phyloP scores from a whole-genome alignment of 2,797 vertebrate species.

The Aplochiton taeniatus region DNA sequence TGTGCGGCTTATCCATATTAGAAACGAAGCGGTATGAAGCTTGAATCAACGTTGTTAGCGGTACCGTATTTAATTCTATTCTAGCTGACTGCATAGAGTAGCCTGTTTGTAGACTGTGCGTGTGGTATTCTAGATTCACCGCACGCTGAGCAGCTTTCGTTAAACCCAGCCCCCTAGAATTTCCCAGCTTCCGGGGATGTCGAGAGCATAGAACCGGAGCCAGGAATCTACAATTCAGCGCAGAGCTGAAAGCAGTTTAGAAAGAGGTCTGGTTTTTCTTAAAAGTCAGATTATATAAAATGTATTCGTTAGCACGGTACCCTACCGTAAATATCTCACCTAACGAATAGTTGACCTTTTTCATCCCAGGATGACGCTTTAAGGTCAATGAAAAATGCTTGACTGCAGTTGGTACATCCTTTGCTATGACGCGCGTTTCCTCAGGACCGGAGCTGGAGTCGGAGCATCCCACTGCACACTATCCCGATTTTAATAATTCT shows the following conservation, averaged over 20 bases:
- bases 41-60: conserved; percentile 8
- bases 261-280: not conserved
- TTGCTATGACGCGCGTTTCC: conserved; percentile 25
- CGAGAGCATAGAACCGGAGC: not conserved
- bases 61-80: conserved; percentile 14
- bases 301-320: too few species aligned
- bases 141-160: conserved; percentile 40
- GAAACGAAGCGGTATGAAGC: not conserved
- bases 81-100: not conserved
- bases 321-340: too few species aligned
- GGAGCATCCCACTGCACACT: conserved; percentile 28
- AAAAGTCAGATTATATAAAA: not conserved
- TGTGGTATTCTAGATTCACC: conserved; percentile 24
- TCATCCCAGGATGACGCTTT: conserved; percentile 48
- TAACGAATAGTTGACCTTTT: conserved; percentile 8
- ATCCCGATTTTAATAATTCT: too few species aligned
- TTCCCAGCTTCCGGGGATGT: conserved; percentile 60
- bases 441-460: conserved; percentile 57
- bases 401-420: conserved; percentile 34
- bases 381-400: conserved; percentile 51
- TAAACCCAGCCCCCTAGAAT: conserved; percentile 45
- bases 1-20: conserved; percentile 61
- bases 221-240: not conserved
- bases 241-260: not conserved
- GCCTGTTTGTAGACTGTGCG: conserved; percentile 36